Evolutionary conservation across 2,888 invertebrate genomes (phyloP).

Genomic region (Druceiella hillmani): DNA sequence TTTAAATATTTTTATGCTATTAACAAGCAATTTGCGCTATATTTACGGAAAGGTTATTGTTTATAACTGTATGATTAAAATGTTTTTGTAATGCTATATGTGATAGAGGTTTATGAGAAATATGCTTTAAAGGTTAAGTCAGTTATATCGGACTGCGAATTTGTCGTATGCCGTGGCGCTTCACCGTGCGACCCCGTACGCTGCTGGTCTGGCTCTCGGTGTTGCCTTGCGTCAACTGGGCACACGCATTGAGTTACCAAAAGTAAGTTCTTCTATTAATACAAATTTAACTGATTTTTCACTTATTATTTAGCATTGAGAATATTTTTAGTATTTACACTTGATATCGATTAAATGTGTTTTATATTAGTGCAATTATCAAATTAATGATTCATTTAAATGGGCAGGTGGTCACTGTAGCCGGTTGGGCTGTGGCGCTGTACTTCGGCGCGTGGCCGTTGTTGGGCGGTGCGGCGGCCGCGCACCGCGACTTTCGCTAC

Average conservation of each 20-base stretch:
- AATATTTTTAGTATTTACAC: no score
- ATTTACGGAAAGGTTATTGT: no score
- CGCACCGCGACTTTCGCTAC: conserved; percentile 56
- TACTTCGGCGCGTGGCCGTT: conserved; percentile 48
- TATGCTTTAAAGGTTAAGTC: conserved; percentile 57
- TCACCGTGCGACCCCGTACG: conserved; percentile 61
- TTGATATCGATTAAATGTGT: no score
- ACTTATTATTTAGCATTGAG: conserved; percentile 2
- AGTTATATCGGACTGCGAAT: conserved; percentile 63
- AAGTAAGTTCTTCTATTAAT: background rate
- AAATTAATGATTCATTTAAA: no score
- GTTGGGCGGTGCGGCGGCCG: conserved; percentile 55
- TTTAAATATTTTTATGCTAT: no score
- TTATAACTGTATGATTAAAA: no score
- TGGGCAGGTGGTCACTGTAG: conserved; percentile 40
- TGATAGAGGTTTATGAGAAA: no score
- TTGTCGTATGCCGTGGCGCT: conserved; percentile 56
- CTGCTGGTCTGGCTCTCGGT: conserved; percentile 59
- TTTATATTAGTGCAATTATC: no score
- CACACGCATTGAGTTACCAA: conserved; percentile 16
- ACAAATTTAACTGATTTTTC: conserved; percentile 6
- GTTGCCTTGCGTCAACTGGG: conserved; percentile 46
- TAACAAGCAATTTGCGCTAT: no score
- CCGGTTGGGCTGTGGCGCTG: conserved; percentile 37
- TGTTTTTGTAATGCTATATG: no score